Evolutionary conservation across 2,113 vertebrate genomes (phyloP).

Genomic region (Chaetorhynchus papuensis): DNA sequence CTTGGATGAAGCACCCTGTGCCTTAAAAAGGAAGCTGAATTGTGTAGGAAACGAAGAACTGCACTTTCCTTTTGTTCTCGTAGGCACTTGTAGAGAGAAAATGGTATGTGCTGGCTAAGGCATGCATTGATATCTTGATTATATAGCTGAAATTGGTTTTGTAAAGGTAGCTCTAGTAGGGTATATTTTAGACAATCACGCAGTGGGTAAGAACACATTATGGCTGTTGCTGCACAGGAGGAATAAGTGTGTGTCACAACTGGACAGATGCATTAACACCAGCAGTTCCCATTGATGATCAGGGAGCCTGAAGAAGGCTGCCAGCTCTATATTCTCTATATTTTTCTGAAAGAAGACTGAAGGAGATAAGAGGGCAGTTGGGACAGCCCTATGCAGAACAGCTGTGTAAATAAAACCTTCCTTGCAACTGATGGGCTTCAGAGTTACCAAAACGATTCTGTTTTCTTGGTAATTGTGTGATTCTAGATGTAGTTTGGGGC

Average conservation of each 20-base stretch:
- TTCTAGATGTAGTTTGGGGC: background rate
- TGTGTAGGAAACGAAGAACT: background rate
- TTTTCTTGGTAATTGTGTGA: background rate
- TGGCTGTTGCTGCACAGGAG: background rate
- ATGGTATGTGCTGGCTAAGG: background rate
- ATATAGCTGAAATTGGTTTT: background rate
- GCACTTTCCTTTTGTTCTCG: background rate
- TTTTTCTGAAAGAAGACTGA: background rate
- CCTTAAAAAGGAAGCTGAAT: constrained; percentile 4
- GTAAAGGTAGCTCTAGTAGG: background rate
- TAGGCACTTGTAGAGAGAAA: background rate
- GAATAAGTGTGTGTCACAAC: background rate
- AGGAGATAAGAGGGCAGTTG: background rate
- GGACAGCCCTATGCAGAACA: background rate
- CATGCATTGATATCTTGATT: background rate
- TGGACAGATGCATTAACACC: background rate
- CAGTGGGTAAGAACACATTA: background rate
- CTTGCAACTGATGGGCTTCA: background rate
- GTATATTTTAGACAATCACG: background rate
- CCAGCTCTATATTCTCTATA: background rate
- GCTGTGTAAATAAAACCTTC: background rate
- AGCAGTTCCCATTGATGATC: background rate
- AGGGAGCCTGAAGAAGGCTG: background rate
- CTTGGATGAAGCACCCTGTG: background rate
- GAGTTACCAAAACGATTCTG: background rate